Conservation (phyloP, 2,797 vertebrate species). For the Neosilurus mollespiculum region DNA sequence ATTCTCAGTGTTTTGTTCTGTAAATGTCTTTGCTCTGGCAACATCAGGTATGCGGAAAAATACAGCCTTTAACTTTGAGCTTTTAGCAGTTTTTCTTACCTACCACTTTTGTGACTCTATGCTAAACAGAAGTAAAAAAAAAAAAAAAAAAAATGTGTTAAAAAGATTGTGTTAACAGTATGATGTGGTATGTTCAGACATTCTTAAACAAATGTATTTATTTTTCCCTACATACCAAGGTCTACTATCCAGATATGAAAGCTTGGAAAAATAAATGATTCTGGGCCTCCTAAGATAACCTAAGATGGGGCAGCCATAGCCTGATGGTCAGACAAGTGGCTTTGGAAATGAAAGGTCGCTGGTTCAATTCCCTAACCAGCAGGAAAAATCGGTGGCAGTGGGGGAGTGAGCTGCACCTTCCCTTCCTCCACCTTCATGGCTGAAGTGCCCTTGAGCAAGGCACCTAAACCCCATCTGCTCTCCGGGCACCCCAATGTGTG, state of each 20-base stretch:
- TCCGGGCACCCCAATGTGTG: too few relatives aligned
- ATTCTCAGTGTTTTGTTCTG: conserved; percentile 24
- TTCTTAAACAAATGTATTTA: background rate
- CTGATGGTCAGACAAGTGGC: too few relatives aligned
- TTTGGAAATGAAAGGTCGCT: too few relatives aligned
- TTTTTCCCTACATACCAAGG: background rate
- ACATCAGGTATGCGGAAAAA: background rate
- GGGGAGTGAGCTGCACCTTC: too few relatives aligned
- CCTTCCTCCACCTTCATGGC: too few relatives aligned
- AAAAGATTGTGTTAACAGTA: too few relatives aligned
- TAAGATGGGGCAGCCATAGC: too few relatives aligned
- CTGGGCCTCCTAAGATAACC: background rate
- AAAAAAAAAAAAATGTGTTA: too few relatives aligned
- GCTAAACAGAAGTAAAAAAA: background rate
- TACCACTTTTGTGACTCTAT: background rate
- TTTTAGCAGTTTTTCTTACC: background rate
- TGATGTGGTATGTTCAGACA: background rate
- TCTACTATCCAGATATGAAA: background rate
- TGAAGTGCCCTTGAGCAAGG: too few relatives aligned
- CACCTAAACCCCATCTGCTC: too few relatives aligned
- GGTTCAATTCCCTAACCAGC: too few relatives aligned
- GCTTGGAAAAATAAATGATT: background rate
- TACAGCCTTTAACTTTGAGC: background rate
- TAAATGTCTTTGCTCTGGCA: conserved; percentile 32
- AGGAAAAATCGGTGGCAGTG: too few relatives aligned